Base-by-base conservation (phyloP, 2,888 invertebrate species). In the Parelbella ahira region DNA sequence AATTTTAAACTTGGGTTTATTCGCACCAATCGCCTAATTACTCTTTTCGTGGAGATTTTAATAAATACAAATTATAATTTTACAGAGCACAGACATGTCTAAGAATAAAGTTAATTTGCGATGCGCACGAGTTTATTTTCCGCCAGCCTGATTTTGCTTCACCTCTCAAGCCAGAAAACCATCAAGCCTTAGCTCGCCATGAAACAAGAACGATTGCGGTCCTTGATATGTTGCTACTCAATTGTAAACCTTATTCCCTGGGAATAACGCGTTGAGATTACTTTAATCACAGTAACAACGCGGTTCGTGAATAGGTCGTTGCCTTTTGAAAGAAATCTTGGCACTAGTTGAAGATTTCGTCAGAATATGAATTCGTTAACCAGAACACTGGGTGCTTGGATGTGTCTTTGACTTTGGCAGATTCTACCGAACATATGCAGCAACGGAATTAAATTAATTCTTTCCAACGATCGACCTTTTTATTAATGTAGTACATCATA, bases 291-390 rank as follows among this genome's bases (percentile, higher is more conserved):
- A 55, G 48, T 44, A 38, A 42, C 48, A 60, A 53, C 46, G 45
- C 53, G 54, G 67, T 53, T 50, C 47, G 51, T 52, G 57, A 60
- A 60, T 62, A 75, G 83, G 83, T 83, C 83, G 72, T 78, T 83
- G 83, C 67, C 83, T 75, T 74, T 72, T 65, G 56, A 69, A 77
- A 78, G 72, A 79, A 79, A 81, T 78, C 76, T 83, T 83, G 82
- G 82, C 81, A 83, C 65, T 65, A 56, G 65, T 57, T 62, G 49
- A 56, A 63, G 71, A 73, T 80, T 81, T 80, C 81, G 77, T 79
- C 79, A 81, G 71, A 70, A 65, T 61, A 60, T 68, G 71, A 72
- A 73, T 75, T 73, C 68, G 78, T 79, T 73, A 75, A 74, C 72
- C 73, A 72, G 69, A 78, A 75, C 71, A 56, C 37, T 47, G 27